Evolutionary conservation across 2,113 vertebrate genomes (phyloP), one percentile per base, ranked within the genome.

Genomic region (Nanger granti): DNA sequence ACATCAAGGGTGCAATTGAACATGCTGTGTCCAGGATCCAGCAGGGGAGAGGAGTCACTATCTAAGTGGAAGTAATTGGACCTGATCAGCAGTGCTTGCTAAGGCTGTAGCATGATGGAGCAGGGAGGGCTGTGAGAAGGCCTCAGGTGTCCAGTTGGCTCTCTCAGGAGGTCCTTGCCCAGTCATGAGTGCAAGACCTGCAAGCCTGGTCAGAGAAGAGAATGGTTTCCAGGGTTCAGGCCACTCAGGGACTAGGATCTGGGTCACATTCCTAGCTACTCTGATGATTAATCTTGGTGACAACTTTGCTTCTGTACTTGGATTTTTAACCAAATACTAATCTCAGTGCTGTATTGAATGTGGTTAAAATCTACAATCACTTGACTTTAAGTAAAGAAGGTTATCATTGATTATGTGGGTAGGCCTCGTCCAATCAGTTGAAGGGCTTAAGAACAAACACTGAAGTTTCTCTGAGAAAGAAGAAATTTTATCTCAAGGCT

Each of bases 91-190:
- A 1, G 0, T 26, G 22, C 24, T 49, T 73, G 73, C 28, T 29
- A 6, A 54, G 52, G 60, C n/a, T 66, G 20, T 31, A 29, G 22
- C 4, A 14, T 15, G 26, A 0, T 9, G 24, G 44, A 26, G 14
- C 4, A 13, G 24, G 13, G 7, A 47, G 41, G 14, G 9, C 26
- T 44, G 41, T 9, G 41, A 5, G 3, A 3, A 34, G 85, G 8
- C 10, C 10, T 76, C 62, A 54, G 44, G 2, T 10, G 34, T 18
- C n/a, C 41, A 5, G 10, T 0, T 4, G 37, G n/a, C 31, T 41
- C 9, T 47, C 17, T 37, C 12, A 20, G 15, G 59, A 64, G 55
- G 31, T 37, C 54, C 31, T 28, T 49, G 22, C 15, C 13, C 17
- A 14, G 52, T 6, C 69, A 12, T 34, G 79, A 59, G 4, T 13